These are phyloP conservation scores for Eurosta solidaginis DNA, from an alignment of 1,140 invertebrate genomes.

Conservation along the genomic window DNA sequence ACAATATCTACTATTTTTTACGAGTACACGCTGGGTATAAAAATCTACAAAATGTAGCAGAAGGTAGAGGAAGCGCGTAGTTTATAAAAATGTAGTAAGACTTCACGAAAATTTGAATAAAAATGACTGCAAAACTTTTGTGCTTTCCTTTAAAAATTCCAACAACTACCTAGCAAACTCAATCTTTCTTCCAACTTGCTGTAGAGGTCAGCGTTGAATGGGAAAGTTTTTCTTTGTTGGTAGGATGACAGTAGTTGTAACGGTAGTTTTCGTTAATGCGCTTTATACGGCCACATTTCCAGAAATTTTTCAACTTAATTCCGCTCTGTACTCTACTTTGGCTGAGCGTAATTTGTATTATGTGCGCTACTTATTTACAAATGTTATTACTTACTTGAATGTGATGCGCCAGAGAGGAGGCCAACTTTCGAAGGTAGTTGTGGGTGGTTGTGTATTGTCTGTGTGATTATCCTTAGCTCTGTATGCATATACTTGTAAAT, in stretches of 20 bases:
- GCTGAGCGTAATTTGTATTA: background rate
- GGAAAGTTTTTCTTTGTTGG: background rate
- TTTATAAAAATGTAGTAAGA: too few relatives aligned
- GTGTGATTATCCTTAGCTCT: background rate
- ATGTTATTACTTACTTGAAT: too few relatives aligned
- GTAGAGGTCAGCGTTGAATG: background rate
- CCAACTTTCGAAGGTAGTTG: too few relatives aligned
- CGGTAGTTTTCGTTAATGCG: background rate
- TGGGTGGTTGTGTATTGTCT: background rate
- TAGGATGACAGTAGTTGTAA: too few relatives aligned
- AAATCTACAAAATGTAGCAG: too few relatives aligned
- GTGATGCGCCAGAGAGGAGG: too few relatives aligned
- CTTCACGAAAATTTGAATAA: constrained; percentile 9
- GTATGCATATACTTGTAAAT: background rate
- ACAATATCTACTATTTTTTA: too few relatives aligned
- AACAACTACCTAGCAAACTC: background rate
- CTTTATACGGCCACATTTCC: constrained; percentile 5
- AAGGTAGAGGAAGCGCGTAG: too few relatives aligned
- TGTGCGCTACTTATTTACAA: background rate
- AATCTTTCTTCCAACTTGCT: background rate
- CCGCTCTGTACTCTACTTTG: background rate
- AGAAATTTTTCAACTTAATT: background rate
- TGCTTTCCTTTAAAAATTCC: background rate
- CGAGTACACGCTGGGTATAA: too few relatives aligned
- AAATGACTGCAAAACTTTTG: background rate